Percentiles rank a stretch among this genome's conserved stretches.
Evolutionary conservation across 2,113 vertebrate genomes (phyloP).

Genomic region (Bothrops jararaca): DNA sequence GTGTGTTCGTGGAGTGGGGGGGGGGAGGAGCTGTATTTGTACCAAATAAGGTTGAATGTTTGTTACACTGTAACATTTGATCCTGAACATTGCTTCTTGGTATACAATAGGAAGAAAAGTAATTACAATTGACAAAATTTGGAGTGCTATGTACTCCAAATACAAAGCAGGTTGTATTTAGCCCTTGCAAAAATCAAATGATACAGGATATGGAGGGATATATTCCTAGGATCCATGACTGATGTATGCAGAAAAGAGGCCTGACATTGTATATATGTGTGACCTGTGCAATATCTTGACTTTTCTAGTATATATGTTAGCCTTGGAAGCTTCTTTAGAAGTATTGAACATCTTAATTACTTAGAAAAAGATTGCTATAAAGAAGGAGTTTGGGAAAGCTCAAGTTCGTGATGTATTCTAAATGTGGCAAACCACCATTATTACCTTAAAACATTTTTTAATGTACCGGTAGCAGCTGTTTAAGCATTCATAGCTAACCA

Average conservation of each 20-base stretch:
- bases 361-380: background rate
- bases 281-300: background rate
- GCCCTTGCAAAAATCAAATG: background rate
- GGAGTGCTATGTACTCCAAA: background rate
- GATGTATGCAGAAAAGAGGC: background rate
- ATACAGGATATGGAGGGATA: background rate
- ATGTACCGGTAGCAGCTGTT: background rate
- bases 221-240: background rate
- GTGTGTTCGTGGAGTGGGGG: background rate
- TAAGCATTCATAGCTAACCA: background rate
- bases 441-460: background rate
- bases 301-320: background rate
- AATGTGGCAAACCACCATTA: background rate
- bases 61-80: background rate
- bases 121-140: background rate
- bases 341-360: background rate
- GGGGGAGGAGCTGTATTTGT: background rate
- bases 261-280: background rate
- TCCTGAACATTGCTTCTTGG: background rate
- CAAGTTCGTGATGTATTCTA: background rate
- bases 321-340: background rate
- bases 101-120: background rate
- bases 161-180: background rate
- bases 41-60: background rate
- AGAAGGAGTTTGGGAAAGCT: background rate